phyloP scores from a whole-genome alignment of 2,888 invertebrate species.

The Ecliptopera silaceata region DNA sequence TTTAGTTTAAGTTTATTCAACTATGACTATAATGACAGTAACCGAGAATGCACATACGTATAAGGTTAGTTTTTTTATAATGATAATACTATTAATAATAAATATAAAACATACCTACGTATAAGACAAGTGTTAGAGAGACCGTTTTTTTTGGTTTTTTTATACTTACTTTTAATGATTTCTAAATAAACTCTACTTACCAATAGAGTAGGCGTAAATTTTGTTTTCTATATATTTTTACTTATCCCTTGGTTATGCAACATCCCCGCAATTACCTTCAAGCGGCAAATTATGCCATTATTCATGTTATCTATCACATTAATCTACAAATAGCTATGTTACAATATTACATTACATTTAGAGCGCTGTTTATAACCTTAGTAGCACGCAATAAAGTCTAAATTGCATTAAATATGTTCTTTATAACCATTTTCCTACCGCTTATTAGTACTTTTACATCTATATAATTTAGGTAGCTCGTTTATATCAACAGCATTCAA shows the following conservation, averaged over 20 bases:
- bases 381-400: constrained; percentile 12
- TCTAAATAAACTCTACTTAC: no score
- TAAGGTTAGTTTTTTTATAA: no score
- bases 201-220: background rate
- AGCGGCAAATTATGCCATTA: constrained; percentile 17
- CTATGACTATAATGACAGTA: no score
- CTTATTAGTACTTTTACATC: constrained; percentile 7
- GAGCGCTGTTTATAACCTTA: constrained; percentile 5
- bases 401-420: constrained; percentile 8
- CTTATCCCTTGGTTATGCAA: constrained; percentile 10
- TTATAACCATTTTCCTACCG: background rate
- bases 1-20: background rate
- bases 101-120: no score
- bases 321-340: constrained; percentile 21
- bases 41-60: no score
- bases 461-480: constrained; percentile 22
- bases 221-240: background rate
- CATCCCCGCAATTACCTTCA: constrained; percentile 14
- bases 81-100: no score
- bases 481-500: constrained; percentile 44
- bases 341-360: constrained; percentile 12
- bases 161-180: background rate
- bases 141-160: no score
- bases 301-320: constrained; percentile 24
- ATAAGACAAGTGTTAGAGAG: no score